phyloP scores from a whole-genome alignment of 2,888 invertebrate species.

The Phalera bucephala region DNA sequence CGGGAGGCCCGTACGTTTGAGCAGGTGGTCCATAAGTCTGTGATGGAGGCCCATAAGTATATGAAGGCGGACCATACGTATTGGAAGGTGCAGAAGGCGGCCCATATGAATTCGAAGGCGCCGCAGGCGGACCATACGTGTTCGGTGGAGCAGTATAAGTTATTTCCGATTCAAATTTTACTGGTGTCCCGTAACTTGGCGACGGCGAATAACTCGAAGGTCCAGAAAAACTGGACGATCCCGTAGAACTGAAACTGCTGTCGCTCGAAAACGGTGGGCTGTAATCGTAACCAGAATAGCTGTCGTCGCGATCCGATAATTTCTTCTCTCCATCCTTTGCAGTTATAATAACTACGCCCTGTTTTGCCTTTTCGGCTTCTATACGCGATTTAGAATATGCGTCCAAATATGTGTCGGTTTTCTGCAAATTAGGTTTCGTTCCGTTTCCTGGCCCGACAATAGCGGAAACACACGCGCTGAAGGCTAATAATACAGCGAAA shows the following conservation, averaged over 20 bases:
- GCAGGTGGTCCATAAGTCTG: constrained; percentile 47
- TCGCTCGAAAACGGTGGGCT: constrained; percentile 62
- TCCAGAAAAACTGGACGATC: constrained; percentile 45
- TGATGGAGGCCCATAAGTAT: constrained; percentile 59
- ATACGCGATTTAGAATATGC: constrained; percentile 84
- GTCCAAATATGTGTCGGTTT: constrained; percentile 85
- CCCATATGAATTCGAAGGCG: constrained; percentile 54
- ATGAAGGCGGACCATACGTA: constrained; percentile 61
- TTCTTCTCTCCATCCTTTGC: constrained; percentile 76
- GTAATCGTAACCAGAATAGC: constrained; percentile 70
- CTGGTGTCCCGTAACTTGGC: constrained; percentile 57
- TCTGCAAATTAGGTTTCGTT: constrained; percentile 51
- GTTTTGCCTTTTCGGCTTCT: constrained; percentile 72
- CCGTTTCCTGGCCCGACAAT: constrained; percentile 68
- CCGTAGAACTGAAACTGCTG: constrained; percentile 55
- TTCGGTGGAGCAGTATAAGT: constrained; percentile 52
- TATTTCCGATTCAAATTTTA: constrained; percentile 50
- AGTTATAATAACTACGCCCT: constrained; percentile 70
- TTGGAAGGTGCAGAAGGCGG: constrained; percentile 37
- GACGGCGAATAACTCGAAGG: constrained; percentile 56
- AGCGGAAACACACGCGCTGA: constrained; percentile 57
- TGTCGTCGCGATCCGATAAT: constrained; percentile 73
- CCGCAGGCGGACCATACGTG: constrained; percentile 32
- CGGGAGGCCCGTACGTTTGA: constrained; percentile 62
- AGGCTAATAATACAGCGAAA: constrained; percentile 46